Percentiles rank a stretch among this genome's conserved stretches.
Evolutionary conservation across 2,113 vertebrate genomes (phyloP).

Genomic region (Lophius piscatorius): DNA sequence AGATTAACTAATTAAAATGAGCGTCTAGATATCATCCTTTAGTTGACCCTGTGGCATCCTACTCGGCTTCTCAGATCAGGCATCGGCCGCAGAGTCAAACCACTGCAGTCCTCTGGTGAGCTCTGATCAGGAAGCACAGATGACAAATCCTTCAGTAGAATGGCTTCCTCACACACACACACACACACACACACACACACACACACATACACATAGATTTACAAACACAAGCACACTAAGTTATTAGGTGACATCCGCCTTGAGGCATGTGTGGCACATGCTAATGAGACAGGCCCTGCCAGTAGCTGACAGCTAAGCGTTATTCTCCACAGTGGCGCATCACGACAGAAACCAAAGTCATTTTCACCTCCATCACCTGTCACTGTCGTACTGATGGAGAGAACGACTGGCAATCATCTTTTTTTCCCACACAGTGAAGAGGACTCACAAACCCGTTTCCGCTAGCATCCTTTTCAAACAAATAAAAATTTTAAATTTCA

Average conservation of each 20-base stretch:
- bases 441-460: constrained; percentile 46
- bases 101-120: constrained; percentile 52
- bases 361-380: constrained; percentile 81
- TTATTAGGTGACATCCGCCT: constrained; percentile 69
- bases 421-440: constrained; percentile 65
- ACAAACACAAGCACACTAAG: constrained; percentile 50
- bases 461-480: constrained; percentile 14
- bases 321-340: constrained; percentile 67
- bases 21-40: constrained; percentile 63
- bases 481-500: constrained; percentile 10
- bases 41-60: constrained; percentile 58
- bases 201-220: constrained; percentile 27
- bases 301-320: constrained; percentile 56
- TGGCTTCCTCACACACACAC: background rate
- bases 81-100: constrained; percentile 46
- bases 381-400: constrained; percentile 71
- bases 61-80: constrained; percentile 32
- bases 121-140: constrained; percentile 51
- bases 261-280: constrained; percentile 73
- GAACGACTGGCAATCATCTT: constrained; percentile 75
- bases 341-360: constrained; percentile 74
- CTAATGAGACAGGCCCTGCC: constrained; percentile 74
- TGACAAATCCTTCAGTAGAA: constrained; percentile 59
- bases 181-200: constrained; percentile 5
- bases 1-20: constrained; percentile 69